Conservation (phyloP, 2,888 invertebrate species). For the Rosalia funebris region DNA sequence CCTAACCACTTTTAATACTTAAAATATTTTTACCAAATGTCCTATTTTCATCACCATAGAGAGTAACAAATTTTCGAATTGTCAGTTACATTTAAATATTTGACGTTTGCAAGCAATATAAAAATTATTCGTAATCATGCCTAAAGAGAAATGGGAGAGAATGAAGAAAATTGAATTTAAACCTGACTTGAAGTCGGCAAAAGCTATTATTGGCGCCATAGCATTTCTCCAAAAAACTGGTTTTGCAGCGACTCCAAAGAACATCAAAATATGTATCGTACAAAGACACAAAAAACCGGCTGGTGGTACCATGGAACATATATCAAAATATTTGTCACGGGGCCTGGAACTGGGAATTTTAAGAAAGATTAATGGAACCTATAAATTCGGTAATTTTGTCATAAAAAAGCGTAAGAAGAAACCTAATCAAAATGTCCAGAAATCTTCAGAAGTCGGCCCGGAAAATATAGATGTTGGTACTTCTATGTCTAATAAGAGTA, state of each 20-base stretch:
- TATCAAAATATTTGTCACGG: constrained; percentile 40
- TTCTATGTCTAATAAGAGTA: constrained; percentile 14
- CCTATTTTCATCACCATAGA: too few relatives aligned
- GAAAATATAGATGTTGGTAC: background rate
- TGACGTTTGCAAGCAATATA: background rate
- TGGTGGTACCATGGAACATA: constrained; percentile 26
- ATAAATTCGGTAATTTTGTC: constrained; percentile 39
- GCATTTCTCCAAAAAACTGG: constrained; percentile 45
- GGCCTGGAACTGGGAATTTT: constrained; percentile 46
- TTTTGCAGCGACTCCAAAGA: constrained; percentile 33
- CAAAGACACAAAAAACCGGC: constrained; percentile 38
- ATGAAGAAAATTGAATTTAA: constrained; percentile 33
- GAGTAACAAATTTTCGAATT: constrained; percentile 14
- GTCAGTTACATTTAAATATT: background rate
- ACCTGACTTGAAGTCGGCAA: constrained; percentile 42
- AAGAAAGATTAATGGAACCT: constrained; percentile 37
- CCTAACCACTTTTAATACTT: too few relatives aligned
- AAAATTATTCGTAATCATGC: constrained; percentile 21
- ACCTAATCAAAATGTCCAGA: constrained; percentile 13
- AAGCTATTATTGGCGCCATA: constrained; percentile 42
- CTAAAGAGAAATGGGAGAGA: too few relatives aligned
- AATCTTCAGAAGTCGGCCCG: background rate
- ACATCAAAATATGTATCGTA: constrained; percentile 42
- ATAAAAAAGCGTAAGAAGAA: constrained; percentile 30
- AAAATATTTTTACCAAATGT: too few relatives aligned